phyloP scores from a whole-genome alignment of 2,113 vertebrate genomes.

The Tor tambroides region DNA sequence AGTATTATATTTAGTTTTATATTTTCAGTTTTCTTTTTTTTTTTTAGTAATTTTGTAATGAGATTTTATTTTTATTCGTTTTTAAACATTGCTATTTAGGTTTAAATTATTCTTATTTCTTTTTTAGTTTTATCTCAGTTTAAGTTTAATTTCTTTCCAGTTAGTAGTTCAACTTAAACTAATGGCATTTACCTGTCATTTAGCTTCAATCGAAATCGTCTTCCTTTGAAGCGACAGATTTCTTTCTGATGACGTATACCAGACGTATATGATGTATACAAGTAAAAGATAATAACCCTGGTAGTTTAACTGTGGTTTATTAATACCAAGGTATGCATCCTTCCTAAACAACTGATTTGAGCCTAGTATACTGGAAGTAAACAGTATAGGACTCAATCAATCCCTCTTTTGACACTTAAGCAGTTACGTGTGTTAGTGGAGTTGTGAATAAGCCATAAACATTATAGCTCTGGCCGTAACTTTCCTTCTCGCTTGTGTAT shows the following conservation, averaged over 20 bases:
- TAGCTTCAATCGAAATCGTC: neutral
- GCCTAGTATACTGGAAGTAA: neutral
- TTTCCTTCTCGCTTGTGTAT: constrained; percentile 12
- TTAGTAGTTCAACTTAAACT: neutral
- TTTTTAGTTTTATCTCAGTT: neutral
- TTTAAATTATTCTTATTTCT: neutral
- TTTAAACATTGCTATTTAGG: neutral
- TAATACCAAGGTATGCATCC: neutral
- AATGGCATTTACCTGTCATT: neutral
- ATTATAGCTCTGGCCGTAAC: neutral
- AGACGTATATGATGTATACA: no score
- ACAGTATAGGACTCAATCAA: neutral
- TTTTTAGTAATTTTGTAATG: neutral
- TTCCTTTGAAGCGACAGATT: neutral
- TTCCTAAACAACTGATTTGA: neutral
- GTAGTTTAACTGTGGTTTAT: neutral
- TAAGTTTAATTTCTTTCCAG: neutral
- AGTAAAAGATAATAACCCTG: neutral
- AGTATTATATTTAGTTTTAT: neutral
- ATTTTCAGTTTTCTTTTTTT: neutral
- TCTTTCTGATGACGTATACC: neutral
- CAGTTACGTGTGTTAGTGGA: neutral
- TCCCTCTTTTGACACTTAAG: neutral
- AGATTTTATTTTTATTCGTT: neutral
- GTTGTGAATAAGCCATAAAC: neutral